A percentile compares a stretch with the other conserved stretches of the same genome.
Conservation (phyloP, 2,888 invertebrate genomes). For the Leptopilina syphax region DNA sequence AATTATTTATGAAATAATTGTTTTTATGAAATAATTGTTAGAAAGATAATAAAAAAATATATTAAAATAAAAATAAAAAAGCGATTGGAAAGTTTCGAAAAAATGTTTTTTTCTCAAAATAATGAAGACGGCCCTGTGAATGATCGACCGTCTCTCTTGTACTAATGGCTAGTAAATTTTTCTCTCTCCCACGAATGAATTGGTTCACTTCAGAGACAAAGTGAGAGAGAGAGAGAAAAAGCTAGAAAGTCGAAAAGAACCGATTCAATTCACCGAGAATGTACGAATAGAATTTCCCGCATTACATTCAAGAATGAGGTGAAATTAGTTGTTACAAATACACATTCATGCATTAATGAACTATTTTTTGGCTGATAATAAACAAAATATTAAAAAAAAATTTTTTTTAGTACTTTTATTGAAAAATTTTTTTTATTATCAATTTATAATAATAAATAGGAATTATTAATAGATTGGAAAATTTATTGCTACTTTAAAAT, state of each 20-base stretch:
- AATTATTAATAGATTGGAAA: too few species aligned
- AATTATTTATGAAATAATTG: too few species aligned
- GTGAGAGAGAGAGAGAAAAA: not conserved
- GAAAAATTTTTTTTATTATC: too few species aligned
- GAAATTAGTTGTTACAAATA: not conserved
- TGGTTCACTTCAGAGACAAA: conserved; percentile 55
- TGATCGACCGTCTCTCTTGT: conserved; percentile 2
- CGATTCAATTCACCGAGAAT: conserved; percentile 59
- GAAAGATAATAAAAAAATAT: too few species aligned
- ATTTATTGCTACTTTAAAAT: too few species aligned
- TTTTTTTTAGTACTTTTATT: too few species aligned
- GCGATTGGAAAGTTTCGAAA: too few species aligned
- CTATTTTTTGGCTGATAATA: not conserved
- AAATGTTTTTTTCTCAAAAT: not conserved
- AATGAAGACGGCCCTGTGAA: conserved; percentile 3
- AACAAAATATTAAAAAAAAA: not conserved
- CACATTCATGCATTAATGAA: not conserved
- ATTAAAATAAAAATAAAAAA: too few species aligned
- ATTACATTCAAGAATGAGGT: conserved; percentile 57
- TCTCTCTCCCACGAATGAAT: conserved; percentile 64
- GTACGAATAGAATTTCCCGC: conserved; percentile 63
- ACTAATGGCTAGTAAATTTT: conserved; percentile 33
- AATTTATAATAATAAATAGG: too few species aligned
- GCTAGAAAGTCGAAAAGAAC: conserved; percentile 57
- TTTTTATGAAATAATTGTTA: too few species aligned